Evolutionary conservation across 2,888 invertebrate species (phyloP), one percentile per base, ranked within the genome.

Genomic region (Phalera bucephala): DNA sequence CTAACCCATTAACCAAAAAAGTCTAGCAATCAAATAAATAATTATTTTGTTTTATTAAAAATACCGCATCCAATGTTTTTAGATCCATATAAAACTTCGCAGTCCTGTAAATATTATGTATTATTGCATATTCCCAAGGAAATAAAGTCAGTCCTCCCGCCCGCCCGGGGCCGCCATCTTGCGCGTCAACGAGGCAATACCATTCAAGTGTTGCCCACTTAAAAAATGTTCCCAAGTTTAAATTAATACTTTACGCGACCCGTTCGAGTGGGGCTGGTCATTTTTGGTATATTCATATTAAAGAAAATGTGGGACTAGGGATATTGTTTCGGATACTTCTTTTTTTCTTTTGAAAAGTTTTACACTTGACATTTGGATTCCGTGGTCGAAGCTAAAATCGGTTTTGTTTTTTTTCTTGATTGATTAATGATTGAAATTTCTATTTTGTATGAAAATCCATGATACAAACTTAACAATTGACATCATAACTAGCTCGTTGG

Each of bases 61-160:
- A 36, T 43, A 17, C 41, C 49, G 20, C 12, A 33, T 53, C 53
- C 34, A 45, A 17, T 33, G 3, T 54, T 45, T 33, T 3, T 3
- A 43, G 28, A 30, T 49, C 39, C 30, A 3, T 17, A 4, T 11
- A 30, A 46, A 52, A 60, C 54, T 70, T 57, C 50, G 52, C 51
- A 64, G 58, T 35, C 51, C 52, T 35, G 51, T 50, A 64, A 72
- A 71, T 71, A 70, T 71, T 69, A 72, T 66, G 71, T 75, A 76
- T 75, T 80, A 58, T 75, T 80, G 77, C 77, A 79, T 79, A 80
- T 78, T 26, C 77, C 72, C 72, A 65, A 67, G 62, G 64, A 68
- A 26, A 67, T 64, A 70, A 70, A 69, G 59, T 56, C 59, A 69
- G 59, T 56, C 59, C 37, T 46, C 51, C 47, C 33, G 36, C n/a